phyloP scores from a whole-genome alignment of 2,113 vertebrate genomes.

The Psettodes erumei region DNA sequence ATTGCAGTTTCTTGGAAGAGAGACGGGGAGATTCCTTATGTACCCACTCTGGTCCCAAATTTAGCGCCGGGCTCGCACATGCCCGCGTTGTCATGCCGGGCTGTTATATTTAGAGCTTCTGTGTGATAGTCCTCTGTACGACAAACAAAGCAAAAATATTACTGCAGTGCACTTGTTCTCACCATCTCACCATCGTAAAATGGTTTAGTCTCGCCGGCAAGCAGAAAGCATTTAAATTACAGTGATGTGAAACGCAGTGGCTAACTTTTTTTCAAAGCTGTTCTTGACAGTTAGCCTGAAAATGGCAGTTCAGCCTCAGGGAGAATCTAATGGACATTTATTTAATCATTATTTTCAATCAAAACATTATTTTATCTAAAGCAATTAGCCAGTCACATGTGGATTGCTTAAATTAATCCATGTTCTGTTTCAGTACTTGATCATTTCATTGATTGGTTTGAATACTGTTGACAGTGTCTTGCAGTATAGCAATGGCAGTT shows the following conservation, averaged over 20 bases:
- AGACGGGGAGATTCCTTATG: neutral
- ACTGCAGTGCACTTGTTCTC: neutral
- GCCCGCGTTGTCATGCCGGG: slow-evolving; percentile 29
- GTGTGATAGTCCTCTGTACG: neutral
- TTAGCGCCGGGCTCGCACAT: slow-evolving; percentile 10
- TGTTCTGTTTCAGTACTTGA: no score
- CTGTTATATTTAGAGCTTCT: slow-evolving; percentile 28
- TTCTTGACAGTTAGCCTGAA: no score
- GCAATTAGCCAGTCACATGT: no score
- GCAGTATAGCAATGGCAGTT: neutral
- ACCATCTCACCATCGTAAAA: neutral
- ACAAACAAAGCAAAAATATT: neutral
- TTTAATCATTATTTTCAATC: no score
- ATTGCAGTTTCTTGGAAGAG: neutral
- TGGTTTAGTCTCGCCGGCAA: neutral
- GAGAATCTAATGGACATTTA: no score
- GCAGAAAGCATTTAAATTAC: neutral
- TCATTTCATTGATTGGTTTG: neutral
- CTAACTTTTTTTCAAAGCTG: no score
- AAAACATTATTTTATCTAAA: no score
- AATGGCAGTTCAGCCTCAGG: neutral
- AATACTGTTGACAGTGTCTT: neutral
- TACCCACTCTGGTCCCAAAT: slow-evolving; percentile 31
- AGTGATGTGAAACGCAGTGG: neutral
- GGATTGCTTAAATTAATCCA: no score